Evolutionary conservation across 2,113 vertebrate genomes (phyloP).

Genomic region (Opisthocomus hoazin): DNA sequence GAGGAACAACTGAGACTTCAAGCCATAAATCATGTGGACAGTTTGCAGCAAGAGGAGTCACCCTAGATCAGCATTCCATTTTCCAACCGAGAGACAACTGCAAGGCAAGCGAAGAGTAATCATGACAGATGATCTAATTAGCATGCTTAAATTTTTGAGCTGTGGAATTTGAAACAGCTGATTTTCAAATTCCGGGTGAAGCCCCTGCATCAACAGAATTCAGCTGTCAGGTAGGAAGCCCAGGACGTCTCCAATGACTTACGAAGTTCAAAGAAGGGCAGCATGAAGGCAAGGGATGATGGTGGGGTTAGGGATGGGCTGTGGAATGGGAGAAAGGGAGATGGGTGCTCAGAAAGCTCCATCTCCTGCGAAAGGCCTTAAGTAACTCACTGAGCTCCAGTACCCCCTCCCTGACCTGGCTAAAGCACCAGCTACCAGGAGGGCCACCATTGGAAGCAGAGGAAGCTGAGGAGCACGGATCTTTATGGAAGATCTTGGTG

Average conservation of each 20-base stretch:
- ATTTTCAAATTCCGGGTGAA: not conserved
- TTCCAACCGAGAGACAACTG: rapidly evolving
- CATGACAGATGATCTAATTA: rapidly evolving
- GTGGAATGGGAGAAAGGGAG: not conserved
- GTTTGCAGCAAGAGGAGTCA: not conserved
- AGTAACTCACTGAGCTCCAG: not conserved
- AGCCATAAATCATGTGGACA: not conserved
- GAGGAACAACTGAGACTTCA: not conserved
- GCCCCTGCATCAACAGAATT: not conserved
- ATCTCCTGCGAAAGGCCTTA: not conserved
- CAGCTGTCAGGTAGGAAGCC: not conserved
- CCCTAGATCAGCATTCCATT: too few species aligned
- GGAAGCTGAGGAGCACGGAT: not conserved
- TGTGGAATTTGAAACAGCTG: not conserved
- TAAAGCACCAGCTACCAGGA: not conserved
- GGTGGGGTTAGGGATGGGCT: not conserved
- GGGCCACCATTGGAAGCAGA: not conserved
- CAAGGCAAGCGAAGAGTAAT: not conserved
- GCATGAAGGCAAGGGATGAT: not conserved
- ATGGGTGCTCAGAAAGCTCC: not conserved
- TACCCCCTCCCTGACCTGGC: rapidly evolving
- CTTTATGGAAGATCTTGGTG: too few species aligned
- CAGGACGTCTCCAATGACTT: not conserved
- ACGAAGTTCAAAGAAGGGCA: not conserved
- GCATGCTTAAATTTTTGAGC: not conserved